These are phyloP conservation scores for Griposia aprilina DNA, from an alignment of 2,888 invertebrate species.

Conservation along the genomic window DNA sequence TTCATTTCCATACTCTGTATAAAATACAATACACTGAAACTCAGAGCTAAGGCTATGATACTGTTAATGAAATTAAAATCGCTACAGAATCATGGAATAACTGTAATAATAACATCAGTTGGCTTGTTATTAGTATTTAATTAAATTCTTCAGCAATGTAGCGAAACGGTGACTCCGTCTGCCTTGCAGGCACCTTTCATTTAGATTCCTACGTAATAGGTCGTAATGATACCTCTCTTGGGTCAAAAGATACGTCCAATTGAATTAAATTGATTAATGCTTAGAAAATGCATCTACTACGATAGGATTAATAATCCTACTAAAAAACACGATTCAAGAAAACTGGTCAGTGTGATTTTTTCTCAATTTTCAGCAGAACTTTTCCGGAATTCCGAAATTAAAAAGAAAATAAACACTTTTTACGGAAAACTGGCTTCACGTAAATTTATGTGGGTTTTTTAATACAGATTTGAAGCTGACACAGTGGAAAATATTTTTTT, in stretches of 20 bases:
- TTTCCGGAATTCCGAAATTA: not conserved
- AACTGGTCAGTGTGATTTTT: not conserved
- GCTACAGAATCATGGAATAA: slow-evolving; percentile 51
- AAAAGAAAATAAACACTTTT: slow-evolving; percentile 9
- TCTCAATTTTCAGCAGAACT: not conserved
- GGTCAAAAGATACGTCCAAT: slow-evolving; percentile 49
- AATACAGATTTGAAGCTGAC: not conserved
- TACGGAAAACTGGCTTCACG: not conserved
- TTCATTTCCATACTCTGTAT: slow-evolving; percentile 37
- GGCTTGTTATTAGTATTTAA: slow-evolving; percentile 70
- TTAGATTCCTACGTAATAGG: slow-evolving; percentile 70
- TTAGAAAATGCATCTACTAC: slow-evolving; percentile 30
- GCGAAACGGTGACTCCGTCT: slow-evolving; percentile 59
- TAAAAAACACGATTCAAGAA: not conserved
- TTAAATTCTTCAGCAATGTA: slow-evolving; percentile 71
- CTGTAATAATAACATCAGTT: slow-evolving; percentile 58
- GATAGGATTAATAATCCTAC: not conserved
- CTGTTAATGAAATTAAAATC: slow-evolving; percentile 58
- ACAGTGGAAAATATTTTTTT: not conserved
- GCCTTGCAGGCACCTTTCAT: slow-evolving; percentile 71
- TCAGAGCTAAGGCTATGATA: slow-evolving; percentile 32
- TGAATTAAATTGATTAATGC: slow-evolving; percentile 2
- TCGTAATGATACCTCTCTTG: slow-evolving; percentile 55
- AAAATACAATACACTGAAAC: slow-evolving; percentile 45
- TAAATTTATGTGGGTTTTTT: not conserved